These are phyloP conservation scores for Columba janthina DNA, from an alignment of 2,113 vertebrate species.

Conservation along the genomic window DNA sequence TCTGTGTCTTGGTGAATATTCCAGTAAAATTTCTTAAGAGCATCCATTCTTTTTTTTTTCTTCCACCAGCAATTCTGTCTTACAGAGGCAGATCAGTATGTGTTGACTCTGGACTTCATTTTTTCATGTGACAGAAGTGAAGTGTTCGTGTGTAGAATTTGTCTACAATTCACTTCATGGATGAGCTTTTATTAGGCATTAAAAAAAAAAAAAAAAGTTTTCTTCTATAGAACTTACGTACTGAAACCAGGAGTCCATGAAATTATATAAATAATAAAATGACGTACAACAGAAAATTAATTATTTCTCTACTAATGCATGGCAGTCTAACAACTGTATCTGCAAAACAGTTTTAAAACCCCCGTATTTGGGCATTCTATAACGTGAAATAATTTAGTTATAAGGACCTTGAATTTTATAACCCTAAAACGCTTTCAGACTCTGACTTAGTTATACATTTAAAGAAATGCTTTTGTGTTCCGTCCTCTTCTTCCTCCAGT, in stretches of 20 bases:
- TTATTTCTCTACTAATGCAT: background rate
- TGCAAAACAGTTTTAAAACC: background rate
- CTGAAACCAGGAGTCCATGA: background rate
- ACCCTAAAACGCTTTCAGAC: background rate
- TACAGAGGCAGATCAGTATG: background rate
- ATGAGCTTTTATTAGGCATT: background rate
- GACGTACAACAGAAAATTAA: background rate
- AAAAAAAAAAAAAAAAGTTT: background rate
- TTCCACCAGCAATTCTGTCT: rapidly evolving
- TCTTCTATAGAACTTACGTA: background rate
- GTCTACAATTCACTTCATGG: background rate
- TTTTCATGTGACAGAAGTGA: background rate
- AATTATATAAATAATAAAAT: background rate
- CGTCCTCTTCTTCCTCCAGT: background rate
- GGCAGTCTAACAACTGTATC: background rate
- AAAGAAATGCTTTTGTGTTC: background rate
- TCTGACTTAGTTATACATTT: background rate
- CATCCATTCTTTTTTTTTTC: background rate
- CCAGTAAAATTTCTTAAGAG: background rate
- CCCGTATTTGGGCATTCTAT: background rate
- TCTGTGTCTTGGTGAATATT: background rate
- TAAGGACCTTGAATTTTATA: background rate
- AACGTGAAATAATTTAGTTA: background rate
- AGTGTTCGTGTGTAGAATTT: background rate
- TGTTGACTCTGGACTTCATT: background rate